These are phyloP conservation scores for Bufo bufo DNA, from an alignment of 2,113 vertebrate species.

Conservation along the genomic window DNA sequence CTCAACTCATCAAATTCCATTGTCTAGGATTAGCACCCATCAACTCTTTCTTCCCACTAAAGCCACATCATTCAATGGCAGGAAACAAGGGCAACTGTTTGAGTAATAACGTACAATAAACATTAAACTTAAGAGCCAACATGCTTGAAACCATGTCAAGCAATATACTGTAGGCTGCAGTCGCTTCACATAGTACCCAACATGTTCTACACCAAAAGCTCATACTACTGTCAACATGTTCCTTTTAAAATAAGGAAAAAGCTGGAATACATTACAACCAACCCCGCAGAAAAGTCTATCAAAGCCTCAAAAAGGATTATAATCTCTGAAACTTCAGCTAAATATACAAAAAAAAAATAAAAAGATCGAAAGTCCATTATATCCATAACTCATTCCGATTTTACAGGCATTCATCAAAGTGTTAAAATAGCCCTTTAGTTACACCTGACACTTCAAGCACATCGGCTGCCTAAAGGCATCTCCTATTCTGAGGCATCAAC, in stretches of 20 bases:
- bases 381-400: background rate
- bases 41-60: background rate
- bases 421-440: constrained; percentile 30
- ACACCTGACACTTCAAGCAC: constrained; percentile 12
- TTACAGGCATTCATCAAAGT: constrained; percentile 27
- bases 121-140: background rate
- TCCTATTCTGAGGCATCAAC: background rate
- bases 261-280: background rate
- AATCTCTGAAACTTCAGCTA: background rate
- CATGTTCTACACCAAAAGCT: background rate
- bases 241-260: background rate
- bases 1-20: background rate
- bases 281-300: background rate
- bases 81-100: background rate
- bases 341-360: background rate
- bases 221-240: background rate
- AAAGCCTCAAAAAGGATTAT: background rate
- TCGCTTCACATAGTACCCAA: background rate
- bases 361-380: background rate
- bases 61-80: constrained; percentile 5
- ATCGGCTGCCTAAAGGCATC: constrained; percentile 22
- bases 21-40: background rate
- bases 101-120: background rate
- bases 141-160: background rate
- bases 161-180: background rate